Percentiles rank a stretch among this genome's conserved stretches.
phyloP scores from a whole-genome alignment of 2,888 invertebrate species.

The Agonopterix arenella region DNA sequence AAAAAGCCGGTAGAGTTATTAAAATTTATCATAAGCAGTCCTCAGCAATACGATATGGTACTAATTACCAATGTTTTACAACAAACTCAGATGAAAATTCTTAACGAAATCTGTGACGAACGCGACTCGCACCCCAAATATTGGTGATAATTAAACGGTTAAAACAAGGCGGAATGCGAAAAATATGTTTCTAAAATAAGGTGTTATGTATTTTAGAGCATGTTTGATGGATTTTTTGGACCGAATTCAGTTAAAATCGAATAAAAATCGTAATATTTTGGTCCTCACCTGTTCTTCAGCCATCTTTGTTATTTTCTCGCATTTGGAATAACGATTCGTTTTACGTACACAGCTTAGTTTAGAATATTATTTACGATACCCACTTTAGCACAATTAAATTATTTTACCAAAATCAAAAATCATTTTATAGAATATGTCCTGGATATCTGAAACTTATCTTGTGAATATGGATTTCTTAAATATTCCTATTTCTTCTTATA shows the following conservation, averaged over 20 bases:
- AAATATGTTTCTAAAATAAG: constrained; percentile 8
- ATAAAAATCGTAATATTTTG: constrained; percentile 61
- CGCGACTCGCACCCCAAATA: constrained; percentile 1
- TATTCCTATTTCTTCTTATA: no score
- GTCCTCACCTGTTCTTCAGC: constrained; percentile 87
- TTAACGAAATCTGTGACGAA: neutral
- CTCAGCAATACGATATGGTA: no score
- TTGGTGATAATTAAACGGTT: neutral
- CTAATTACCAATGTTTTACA: neutral
- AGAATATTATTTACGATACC: no score
- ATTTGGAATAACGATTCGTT: constrained; percentile 50
- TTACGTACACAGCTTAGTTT: neutral
- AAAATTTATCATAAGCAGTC: no score
- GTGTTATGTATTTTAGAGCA: neutral
- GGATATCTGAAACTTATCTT: no score
- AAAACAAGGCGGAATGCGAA: neutral
- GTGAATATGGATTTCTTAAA: no score
- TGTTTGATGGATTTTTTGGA: neutral
- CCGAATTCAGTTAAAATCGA: constrained; percentile 53
- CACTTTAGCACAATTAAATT: no score
- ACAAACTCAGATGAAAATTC: neutral
- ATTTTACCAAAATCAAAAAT: no score
- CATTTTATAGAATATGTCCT: no score
- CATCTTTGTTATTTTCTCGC: constrained; percentile 81
- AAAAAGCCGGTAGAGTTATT: constrained; percentile 47